Evolutionary conservation across 1,140 invertebrate species (phyloP), one percentile per base, ranked within the genome.

Genomic region (Drosophila lini): DNA sequence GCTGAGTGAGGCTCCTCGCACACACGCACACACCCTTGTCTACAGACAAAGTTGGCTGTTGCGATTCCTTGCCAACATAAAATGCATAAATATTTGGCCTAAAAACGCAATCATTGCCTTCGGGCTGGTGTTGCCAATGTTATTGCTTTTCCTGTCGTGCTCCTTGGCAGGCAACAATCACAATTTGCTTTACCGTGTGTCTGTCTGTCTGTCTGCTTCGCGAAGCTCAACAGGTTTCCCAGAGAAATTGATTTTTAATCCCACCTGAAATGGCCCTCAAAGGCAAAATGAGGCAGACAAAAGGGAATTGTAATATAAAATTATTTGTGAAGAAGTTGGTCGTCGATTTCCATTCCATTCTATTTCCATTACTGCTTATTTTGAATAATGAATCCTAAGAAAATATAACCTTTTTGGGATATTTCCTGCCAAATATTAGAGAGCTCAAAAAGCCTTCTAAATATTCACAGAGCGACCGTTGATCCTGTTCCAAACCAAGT

Each of bases 401-500:
- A 25, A 22, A 7, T 15, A 13, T 7, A 44, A 13, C 19, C 2
- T 15, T 9, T 1, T 15, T 15, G 11, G 3, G 11, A 45, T 1
- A 45, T 11, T 13, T 50, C 6, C 7, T 10, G 4, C 1, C 11
- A 32, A 2, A 5, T 22, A n/a, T 48, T 34, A 25, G 15, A 6
- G 5, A 44, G 3, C 5, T 7, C 6, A 11, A 25, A 9, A 10
- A 22, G 7, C 11, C 19, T 16, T 41, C 4, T 8, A 8, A 28
- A 16, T 9, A 9, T 7, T 83, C 80, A 2, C 93, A 97, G 97
- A 97, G 93, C 95, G 95, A 70, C 97, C 97, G 1, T 93, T 98
- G 47, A 94, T 98, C 19, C 95, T 98, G 69, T 96, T 98, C 92
- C 95, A 97, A 76, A 98, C 97, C 3, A 98, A 98, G 94, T 98